Percentiles rank a stretch among this genome's conserved stretches.
Conservation (phyloP, 2,888 invertebrate genomes). For the Laothoe populi region DNA sequence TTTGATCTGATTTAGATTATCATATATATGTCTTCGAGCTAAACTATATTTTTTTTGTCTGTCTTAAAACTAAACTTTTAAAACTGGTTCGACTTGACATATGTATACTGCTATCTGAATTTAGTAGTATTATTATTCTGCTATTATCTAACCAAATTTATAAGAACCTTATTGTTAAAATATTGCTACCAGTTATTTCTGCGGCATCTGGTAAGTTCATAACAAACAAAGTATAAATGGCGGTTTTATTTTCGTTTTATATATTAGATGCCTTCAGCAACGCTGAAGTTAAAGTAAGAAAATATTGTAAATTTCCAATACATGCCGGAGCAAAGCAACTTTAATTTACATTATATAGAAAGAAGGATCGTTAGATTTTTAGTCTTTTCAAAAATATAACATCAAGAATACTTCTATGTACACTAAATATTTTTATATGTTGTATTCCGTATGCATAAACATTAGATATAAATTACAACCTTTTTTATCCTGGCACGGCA, state of each 20-base stretch:
- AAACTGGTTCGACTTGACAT: no score
- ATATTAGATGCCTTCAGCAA: neutral
- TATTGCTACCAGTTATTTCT: neutral
- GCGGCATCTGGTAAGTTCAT: neutral
- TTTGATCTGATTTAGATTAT: conserved; percentile 9
- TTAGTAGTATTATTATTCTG: no score
- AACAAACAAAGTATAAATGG: neutral
- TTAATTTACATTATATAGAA: neutral
- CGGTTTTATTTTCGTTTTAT: neutral
- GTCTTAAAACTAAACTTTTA: no score
- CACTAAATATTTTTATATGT: no score
- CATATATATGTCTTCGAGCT: neutral
- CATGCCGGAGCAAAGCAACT: neutral
- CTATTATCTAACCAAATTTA: no score
- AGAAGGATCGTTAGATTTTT: no score
- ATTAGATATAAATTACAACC: no score
- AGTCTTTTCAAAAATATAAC: neutral
- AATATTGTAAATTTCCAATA: neutral
- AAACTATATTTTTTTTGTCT: no score
- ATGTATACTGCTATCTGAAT: no score
- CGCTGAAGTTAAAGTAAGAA: neutral
- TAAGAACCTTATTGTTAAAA: neutral
- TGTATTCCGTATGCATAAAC: no score
- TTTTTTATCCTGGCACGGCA: no score
- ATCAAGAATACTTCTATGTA: no score